phyloP scores from a whole-genome alignment of 53 echinoderm and acorn worm genomes.

The Glandiceps talaboti region DNA sequence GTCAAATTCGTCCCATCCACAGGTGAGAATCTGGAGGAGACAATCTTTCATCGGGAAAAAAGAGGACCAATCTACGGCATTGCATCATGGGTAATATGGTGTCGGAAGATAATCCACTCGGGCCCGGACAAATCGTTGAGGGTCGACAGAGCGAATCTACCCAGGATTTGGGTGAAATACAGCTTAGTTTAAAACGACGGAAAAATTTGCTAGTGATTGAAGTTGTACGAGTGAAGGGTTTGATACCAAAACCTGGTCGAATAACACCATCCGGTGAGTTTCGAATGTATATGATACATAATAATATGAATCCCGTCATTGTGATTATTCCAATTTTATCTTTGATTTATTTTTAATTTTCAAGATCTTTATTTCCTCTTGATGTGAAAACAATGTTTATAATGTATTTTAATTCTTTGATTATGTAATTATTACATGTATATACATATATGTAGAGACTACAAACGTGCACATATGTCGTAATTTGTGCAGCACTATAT shows the following conservation, averaged over 20 bases:
- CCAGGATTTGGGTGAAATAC: not conserved
- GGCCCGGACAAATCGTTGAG: not conserved
- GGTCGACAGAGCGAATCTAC: not conserved
- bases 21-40: not conserved
- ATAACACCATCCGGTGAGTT: not conserved
- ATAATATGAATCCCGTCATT: too few relatives aligned
- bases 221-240: not conserved
- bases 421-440: too few relatives aligned
- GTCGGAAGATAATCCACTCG: not conserved
- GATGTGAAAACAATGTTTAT: too few relatives aligned
- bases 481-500: too few relatives aligned
- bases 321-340: too few relatives aligned
- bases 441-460: too few relatives aligned
- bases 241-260: not conserved
- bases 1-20: not conserved
- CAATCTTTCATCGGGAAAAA: not conserved
- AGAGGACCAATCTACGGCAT: too few relatives aligned
- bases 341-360: too few relatives aligned
- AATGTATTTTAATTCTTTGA: too few relatives aligned
- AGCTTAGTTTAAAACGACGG: not conserved
- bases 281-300: too few relatives aligned
- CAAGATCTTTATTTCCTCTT: too few relatives aligned
- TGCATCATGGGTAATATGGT: not conserved
- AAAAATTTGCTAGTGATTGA: not conserved
- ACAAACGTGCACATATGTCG: too few relatives aligned